Percentiles rank a stretch among this genome's conserved stretches.
Conservation (phyloP, 2,888 invertebrate species). For the Apodemia mormo region DNA sequence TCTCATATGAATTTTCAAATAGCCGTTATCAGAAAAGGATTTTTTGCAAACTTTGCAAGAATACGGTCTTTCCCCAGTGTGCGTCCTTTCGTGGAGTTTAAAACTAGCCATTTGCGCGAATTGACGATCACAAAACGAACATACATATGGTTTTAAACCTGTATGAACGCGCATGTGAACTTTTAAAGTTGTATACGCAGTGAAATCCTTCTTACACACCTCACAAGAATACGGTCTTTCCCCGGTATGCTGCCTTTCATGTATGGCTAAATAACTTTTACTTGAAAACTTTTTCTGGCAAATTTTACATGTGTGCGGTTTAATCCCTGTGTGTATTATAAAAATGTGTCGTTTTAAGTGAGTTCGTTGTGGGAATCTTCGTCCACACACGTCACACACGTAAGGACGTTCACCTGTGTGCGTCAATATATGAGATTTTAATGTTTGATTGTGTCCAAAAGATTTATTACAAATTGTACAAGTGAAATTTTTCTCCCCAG, state of each 20-base stretch:
- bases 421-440: conserved; percentile 66
- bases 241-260: conserved; percentile 66
- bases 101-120: conserved; percentile 73
- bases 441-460: conserved; percentile 65
- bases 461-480: conserved; percentile 60
- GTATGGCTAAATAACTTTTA: conserved; percentile 67
- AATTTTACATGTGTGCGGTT: conserved; percentile 58
- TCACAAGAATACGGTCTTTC: conserved; percentile 65
- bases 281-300: conserved; percentile 69
- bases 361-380: conserved; percentile 63
- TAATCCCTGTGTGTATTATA: conserved; percentile 64
- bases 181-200: conserved; percentile 68
- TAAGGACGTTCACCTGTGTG: conserved; percentile 69
- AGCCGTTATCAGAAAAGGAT: conserved; percentile 69
- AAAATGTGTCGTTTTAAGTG: conserved; percentile 68
- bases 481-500: conserved; percentile 58
- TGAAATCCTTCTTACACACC: conserved; percentile 67
- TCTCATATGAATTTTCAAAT: conserved; percentile 70
- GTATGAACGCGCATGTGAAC: conserved; percentile 72
- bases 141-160: conserved; percentile 64
- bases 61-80: conserved; percentile 66
- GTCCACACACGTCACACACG: conserved; percentile 66
- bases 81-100: conserved; percentile 65
- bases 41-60: conserved; percentile 66
- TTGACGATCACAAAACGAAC: conserved; percentile 60